These are phyloP conservation scores for Batillaria attramentaria DNA, from an alignment of 1,140 invertebrate genomes.

Conservation along the genomic window DNA sequence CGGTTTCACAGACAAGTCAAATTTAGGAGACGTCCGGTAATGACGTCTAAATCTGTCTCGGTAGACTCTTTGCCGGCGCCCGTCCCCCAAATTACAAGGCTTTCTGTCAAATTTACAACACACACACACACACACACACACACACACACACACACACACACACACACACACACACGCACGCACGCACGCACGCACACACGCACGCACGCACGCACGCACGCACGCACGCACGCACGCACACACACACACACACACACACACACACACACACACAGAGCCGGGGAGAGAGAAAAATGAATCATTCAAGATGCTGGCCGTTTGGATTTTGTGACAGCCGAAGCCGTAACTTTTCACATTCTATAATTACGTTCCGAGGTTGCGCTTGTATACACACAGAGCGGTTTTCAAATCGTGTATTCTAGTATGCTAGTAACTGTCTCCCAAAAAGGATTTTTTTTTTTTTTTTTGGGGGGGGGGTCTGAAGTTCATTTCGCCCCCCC, in stretches of 20 bases:
- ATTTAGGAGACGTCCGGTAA: too few species aligned
- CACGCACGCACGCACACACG: slow-evolving; percentile 8
- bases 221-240: background rate
- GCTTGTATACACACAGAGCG: background rate
- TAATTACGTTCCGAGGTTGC: background rate
- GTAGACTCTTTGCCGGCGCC: too few species aligned
- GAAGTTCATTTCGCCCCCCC: background rate
- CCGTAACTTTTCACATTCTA: background rate
- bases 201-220: slow-evolving; percentile 1
- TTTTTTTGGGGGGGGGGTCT: background rate
- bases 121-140: slow-evolving; percentile 7
- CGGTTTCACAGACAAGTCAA: too few species aligned
- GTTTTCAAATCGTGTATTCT: background rate
- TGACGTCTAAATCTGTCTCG: too few species aligned
- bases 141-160: slow-evolving; percentile 15
- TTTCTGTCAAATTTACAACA: background rate
- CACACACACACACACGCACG: background rate
- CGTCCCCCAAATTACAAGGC: too few species aligned
- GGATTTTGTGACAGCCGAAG: too few species aligned
- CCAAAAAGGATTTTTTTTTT: too few species aligned
- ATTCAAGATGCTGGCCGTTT: too few species aligned
- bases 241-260: slow-evolving; percentile 7
- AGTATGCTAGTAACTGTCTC: too few species aligned
- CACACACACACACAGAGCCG: background rate
- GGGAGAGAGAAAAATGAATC: background rate